Conservation (phyloP, 2,888 invertebrate genomes). For the Galeruca laticollis region DNA sequence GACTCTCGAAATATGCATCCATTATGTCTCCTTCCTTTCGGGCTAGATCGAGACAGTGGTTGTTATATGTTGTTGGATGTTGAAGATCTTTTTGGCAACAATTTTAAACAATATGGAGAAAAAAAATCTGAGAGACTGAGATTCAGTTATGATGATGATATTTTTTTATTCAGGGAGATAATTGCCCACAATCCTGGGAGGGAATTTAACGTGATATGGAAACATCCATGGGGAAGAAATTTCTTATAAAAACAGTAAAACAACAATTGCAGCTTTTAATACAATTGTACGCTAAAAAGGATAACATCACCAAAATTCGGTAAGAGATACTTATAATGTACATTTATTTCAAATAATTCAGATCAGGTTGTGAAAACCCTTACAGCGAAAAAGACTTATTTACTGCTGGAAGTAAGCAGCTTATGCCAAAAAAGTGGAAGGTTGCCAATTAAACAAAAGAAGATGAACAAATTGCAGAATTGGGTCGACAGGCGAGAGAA, state of each 20-base stretch:
- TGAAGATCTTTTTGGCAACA: background rate
- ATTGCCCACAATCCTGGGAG: constrained; percentile 25
- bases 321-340: too few relatives aligned
- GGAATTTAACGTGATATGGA: constrained; percentile 19
- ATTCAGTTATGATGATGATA: constrained; percentile 16
- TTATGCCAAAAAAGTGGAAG: constrained; percentile 19
- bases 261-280: constrained; percentile 24
- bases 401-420: constrained; percentile 26
- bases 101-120: background rate
- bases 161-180: constrained; percentile 9
- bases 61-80: background rate
- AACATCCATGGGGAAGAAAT: constrained; percentile 13
- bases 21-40: too few relatives aligned
- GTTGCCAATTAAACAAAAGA: constrained; percentile 8
- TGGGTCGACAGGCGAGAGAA: too few relatives aligned
- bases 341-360: constrained; percentile 16
- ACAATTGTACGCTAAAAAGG: constrained; percentile 18
- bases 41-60: too few relatives aligned
- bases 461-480: constrained; percentile 24
- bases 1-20: too few relatives aligned
- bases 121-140: constrained; percentile 5
- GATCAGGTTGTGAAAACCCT: constrained; percentile 25
- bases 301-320: too few relatives aligned
- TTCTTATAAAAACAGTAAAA: constrained; percentile 17
- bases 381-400: constrained; percentile 26